Conservation (phyloP, 2,113 vertebrate species). For the Tupaia chinensis region DNA sequence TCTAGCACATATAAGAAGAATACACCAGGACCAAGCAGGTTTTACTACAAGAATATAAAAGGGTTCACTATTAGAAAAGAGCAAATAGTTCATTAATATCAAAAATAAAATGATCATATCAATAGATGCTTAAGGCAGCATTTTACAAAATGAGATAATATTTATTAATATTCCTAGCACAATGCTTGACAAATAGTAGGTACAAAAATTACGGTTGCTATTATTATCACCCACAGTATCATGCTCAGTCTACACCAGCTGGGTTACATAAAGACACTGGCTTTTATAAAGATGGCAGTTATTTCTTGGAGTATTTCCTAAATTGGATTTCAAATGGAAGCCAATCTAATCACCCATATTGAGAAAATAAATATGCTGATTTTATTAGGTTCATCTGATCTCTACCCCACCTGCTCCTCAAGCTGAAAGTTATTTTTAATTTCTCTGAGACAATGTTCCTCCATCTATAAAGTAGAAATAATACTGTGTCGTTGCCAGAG, state of each 20-base stretch:
- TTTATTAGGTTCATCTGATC: slow-evolving; percentile 14
- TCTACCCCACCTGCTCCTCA: neutral
- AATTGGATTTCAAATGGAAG: neutral
- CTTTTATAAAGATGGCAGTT: neutral
- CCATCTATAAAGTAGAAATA: neutral
- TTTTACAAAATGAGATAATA: neutral
- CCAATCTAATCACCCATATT: neutral
- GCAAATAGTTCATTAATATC: neutral
- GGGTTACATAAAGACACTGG: neutral
- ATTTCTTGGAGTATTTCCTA: neutral
- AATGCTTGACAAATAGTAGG: neutral
- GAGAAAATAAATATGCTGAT: slow-evolving; percentile 42
- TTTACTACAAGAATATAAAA: neutral
- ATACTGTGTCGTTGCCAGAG: neutral
- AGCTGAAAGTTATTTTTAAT: slow-evolving; percentile 13
- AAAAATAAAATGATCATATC: neutral
- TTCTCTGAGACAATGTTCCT: neutral
- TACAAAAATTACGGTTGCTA: neutral
- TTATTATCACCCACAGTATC: neutral
- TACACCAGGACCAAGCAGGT: neutral
- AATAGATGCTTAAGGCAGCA: neutral
- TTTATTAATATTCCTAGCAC: neutral
- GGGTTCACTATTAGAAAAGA: neutral
- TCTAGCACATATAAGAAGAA: neutral
- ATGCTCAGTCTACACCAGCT: neutral